phyloP scores from a whole-genome alignment of 1,140 invertebrate genomes.

The Subanguina moxae region DNA sequence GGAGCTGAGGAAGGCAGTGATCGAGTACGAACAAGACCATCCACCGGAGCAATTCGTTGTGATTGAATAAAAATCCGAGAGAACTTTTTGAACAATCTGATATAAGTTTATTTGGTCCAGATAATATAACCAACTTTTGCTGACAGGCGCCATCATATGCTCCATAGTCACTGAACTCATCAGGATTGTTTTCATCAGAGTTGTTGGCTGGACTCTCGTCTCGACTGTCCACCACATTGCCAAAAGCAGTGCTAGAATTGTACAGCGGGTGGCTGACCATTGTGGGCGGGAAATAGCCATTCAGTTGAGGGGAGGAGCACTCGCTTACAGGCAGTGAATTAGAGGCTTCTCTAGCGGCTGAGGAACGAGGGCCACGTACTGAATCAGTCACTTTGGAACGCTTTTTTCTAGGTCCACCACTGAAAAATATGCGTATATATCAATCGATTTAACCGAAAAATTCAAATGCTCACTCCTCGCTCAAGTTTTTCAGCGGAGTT shows the following conservation, averaged over 20 bases:
- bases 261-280: constrained; percentile 50
- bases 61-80: too few relatives aligned
- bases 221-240: constrained; percentile 31
- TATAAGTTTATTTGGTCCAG: too few relatives aligned
- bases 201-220: constrained; percentile 42
- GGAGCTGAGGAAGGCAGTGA: too few relatives aligned
- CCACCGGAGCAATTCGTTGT: too few relatives aligned
- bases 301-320: constrained; percentile 37
- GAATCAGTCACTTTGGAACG: constrained; percentile 56
- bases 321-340: constrained; percentile 37
- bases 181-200: constrained; percentile 32
- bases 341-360: not conserved
- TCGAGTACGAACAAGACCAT: too few relatives aligned
- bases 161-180: constrained; percentile 33
- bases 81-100: too few relatives aligned
- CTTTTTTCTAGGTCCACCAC: constrained; percentile 43
- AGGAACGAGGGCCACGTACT: constrained; percentile 48
- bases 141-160: constrained; percentile 30
- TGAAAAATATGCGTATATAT: constrained; percentile 29
- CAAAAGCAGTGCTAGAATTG: constrained; percentile 13
- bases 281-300: constrained; percentile 49
- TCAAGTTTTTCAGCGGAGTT: not conserved
- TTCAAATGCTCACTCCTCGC: not conserved
- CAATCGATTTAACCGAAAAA: constrained; percentile 5
- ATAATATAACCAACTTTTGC: constrained; percentile 8